phyloP scores from a whole-genome alignment of 2,113 vertebrate species.

The Miniopterus natalensis region DNA sequence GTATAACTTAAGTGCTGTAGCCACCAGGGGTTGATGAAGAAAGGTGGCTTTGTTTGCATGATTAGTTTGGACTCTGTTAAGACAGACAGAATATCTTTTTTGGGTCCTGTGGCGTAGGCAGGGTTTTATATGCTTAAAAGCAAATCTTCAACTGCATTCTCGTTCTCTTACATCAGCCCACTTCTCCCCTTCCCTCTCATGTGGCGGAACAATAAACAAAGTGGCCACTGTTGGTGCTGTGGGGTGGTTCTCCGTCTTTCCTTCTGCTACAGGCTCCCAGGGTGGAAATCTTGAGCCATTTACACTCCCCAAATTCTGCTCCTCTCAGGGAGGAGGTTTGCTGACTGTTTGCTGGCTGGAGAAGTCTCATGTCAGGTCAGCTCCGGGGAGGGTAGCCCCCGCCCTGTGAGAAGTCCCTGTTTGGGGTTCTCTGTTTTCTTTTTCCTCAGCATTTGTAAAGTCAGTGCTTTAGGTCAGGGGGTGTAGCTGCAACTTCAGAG shows the following conservation, averaged over 20 bases:
- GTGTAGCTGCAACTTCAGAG: constrained; percentile 54
- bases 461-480: constrained; percentile 26
- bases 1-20: constrained; percentile 55
- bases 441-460: constrained; percentile 24
- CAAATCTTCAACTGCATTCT: constrained; percentile 87
- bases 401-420: background rate
- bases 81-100: constrained; percentile 88
- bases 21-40: constrained; percentile 73
- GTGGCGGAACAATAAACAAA: constrained; percentile 89
- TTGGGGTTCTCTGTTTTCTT: background rate
- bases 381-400: background rate
- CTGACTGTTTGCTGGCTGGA: no score
- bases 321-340: background rate
- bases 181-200: constrained; percentile 78
- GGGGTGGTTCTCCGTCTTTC: background rate
- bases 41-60: constrained; percentile 88
- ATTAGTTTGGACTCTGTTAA: constrained; percentile 86
- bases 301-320: background rate
- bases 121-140: constrained; percentile 86
- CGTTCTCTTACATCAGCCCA: constrained; percentile 87
- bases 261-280: constrained; percentile 21
- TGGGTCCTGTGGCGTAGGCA: constrained; percentile 84
- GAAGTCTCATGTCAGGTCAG: no score
- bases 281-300: constrained; percentile 23
- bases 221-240: constrained; percentile 84